Evolutionary conservation across 2,797 vertebrate species (phyloP), one percentile per base, ranked within the genome.

Genomic region (Zalophus californianus): DNA sequence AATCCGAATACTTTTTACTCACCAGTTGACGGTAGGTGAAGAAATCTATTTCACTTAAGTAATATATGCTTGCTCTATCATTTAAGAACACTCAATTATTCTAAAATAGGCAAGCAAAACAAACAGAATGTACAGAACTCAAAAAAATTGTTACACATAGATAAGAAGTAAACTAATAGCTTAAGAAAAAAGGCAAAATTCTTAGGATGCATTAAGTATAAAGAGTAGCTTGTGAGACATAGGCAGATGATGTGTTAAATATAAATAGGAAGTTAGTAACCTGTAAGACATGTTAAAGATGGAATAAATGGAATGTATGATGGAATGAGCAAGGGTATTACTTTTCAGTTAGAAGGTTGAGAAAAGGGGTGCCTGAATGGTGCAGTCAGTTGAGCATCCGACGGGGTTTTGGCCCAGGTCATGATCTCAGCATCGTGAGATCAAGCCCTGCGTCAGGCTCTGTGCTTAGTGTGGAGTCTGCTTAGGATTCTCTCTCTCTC

Each of bases 41-140:
- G 60, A 91, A 93, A 94, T 84, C 83, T 68, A 85, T 50, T 85
- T 48, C 32, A 15, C 29, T 95, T 85, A 68, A 94, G 86, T 84
- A 94, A 96, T 86, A 58, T 3, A 3, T 62, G 52, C 32, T 96
- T 96, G 20, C 18, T 90, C 50, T 73, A 54, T 91, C 95, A 85
- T 54, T 95, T 94, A 95, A 94, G 44, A 96, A 66, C 41, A 91
- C 3, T 82, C 41, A 15, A 25, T 82, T 87, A 29, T 80, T 91
- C 64, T 41, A n/a, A 38, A 83, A 70, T 50, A 96, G 41, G 92
- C 35, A 94, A 91, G 56, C 48, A 85, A 94, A 94, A 62, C 8
- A 96, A 96, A 86, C 6, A 77, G 41, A 87, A 87, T 32, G 20
- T 27, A 85, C 79, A 14, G n/a, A 96, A 95, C 44, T 92, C 58